These are phyloP conservation scores for Ornithorhynchus anatinus DNA, from an alignment of 2,113 vertebrate species.

Conservation along the genomic window DNA sequence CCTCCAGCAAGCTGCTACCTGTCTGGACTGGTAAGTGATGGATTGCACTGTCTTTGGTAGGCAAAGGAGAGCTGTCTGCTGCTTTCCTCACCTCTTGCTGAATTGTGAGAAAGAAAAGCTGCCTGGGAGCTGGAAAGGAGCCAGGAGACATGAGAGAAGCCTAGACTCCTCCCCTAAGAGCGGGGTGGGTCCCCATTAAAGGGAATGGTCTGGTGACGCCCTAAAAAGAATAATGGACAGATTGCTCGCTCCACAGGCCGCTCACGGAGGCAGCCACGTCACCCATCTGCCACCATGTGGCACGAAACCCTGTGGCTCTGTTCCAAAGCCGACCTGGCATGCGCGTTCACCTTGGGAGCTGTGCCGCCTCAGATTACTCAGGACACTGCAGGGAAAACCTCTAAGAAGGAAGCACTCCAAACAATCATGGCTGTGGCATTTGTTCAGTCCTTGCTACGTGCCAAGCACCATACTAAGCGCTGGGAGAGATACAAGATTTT, in stretches of 20 bases:
- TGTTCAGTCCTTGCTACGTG: too few relatives aligned
- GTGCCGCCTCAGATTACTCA: too few relatives aligned
- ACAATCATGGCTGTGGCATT: too few relatives aligned
- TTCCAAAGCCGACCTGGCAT: too few relatives aligned
- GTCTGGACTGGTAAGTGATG: rapidly evolving
- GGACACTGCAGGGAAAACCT: too few relatives aligned
- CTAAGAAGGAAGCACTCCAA: too few relatives aligned
- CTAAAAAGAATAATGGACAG: slow-evolving; percentile 18
- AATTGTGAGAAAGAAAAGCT: not conserved
- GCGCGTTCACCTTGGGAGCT: too few relatives aligned
- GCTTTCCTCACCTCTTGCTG: slow-evolving; percentile 18
- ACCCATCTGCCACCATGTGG: too few relatives aligned
- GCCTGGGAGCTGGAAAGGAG: not conserved
- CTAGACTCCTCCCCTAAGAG: not conserved
- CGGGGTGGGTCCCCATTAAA: not conserved
- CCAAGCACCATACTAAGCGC: too few relatives aligned
- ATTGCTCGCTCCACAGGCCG: not conserved
- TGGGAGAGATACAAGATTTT: too few relatives aligned
- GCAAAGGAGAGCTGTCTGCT: not conserved
- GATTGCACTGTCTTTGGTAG: not conserved
- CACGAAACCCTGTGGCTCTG: too few relatives aligned
- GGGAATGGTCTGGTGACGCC: not conserved
- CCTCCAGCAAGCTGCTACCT: not conserved
- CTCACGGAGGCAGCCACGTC: not conserved
- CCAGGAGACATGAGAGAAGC: not conserved